Base-by-base conservation (phyloP, 2,888 invertebrate species). In the Dolomedes plantarius region DNA sequence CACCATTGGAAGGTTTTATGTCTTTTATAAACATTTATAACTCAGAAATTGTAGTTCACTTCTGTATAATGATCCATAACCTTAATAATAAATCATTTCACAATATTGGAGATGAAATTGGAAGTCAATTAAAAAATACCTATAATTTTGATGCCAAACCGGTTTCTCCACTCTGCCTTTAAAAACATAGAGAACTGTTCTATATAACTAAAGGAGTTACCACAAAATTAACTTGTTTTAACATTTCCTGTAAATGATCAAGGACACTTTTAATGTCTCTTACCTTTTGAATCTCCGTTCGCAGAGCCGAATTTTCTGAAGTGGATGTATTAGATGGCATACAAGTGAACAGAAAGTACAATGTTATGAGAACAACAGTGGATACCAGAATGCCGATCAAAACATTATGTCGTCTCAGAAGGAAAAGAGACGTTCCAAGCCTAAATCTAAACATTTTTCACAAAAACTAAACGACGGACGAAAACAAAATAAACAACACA, bases 401-500 rank as follows among this genome's bases (percentile, higher is more conserved):
- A n/a, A 78, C 56, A 32, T 74, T 28, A 65, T 69, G 31, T 23
- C 71, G 77, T 31, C 81, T 64, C 65, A 81, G 82, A 73, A 77
- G 80, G 68, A 87, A 87, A 23, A 87, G 81, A 19, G 87, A 87
- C 28, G 87, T 81, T 27, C 87, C 87, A 19, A 87, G 36, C 19
- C 81, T 76, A 82, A 87, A 74, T 46, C 87, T 77, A 77, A 74
- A 39, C 87, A 87, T 87, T 56, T 29, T 31, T 27, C 0, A 41
- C 0, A 19, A 7, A 31, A 56, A 19, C 19, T 23, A n/a, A 23
- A 56, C 56, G 41, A 46, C 16, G 41, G 16, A n/a, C n/a, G n/a
- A n/a, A n/a, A n/a, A n/a, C 16, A 46, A 9, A 16, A 6, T 2
- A 46, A 46, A 13, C 2, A 46, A 3, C 3, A 36, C 36, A 36